Percentiles rank a stretch among this genome's conserved stretches.
Conservation (phyloP, 2,888 invertebrate species). For the Cheilosia soror region DNA sequence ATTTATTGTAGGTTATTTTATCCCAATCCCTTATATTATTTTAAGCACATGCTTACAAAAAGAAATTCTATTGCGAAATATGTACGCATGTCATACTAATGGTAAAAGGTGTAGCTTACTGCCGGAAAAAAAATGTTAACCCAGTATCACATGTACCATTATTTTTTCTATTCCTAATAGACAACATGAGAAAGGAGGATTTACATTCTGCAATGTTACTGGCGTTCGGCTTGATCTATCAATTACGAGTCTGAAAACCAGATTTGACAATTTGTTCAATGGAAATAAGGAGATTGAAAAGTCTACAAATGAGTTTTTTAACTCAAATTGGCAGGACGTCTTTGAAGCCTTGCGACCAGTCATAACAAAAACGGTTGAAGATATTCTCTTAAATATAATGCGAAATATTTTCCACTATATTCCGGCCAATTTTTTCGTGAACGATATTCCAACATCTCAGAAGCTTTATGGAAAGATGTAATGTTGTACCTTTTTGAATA, state of each 20-base stretch:
- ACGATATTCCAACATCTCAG: constrained; percentile 85
- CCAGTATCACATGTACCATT: background rate
- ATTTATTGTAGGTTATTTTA: background rate
- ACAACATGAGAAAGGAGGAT: constrained; percentile 87
- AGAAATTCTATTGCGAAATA: too few species aligned
- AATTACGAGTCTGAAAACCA: constrained; percentile 87
- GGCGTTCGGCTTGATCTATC: constrained; percentile 87
- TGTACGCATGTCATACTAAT: too few species aligned
- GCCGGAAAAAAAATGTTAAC: background rate
- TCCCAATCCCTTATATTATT: background rate
- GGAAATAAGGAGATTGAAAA: constrained; percentile 89
- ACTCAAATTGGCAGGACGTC: constrained; percentile 89
- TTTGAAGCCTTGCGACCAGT: constrained; percentile 89
- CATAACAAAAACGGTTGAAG: constrained; percentile 88
- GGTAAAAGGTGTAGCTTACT: too few species aligned
- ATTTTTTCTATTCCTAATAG: constrained; percentile 82
- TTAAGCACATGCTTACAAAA: too few species aligned
- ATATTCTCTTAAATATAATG: constrained; percentile 87
- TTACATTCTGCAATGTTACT: constrained; percentile 88
- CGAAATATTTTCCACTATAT: constrained; percentile 87
- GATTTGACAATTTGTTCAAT: constrained; percentile 89
- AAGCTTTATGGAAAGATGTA: constrained; percentile 78
- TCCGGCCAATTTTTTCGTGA: constrained; percentile 88
- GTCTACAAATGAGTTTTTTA: constrained; percentile 89
- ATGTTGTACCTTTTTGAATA: background rate